phyloP scores from a whole-genome alignment of 2,113 vertebrate genomes.

The Poeciliopsis occidentalis region DNA sequence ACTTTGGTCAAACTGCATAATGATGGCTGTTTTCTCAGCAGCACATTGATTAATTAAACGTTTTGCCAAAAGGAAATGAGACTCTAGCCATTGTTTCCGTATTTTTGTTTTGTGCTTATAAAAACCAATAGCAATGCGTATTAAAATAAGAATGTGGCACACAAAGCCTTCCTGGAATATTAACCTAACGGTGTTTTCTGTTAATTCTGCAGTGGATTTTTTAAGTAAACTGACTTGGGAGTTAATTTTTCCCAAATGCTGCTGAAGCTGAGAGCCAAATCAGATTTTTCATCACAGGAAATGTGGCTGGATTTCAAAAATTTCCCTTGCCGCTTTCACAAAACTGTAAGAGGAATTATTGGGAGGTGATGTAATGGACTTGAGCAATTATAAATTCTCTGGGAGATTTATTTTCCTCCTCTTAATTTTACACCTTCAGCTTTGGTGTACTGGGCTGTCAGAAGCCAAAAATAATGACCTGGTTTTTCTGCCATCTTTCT shows the following conservation, averaged over 20 bases:
- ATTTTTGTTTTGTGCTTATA: neutral
- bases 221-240: slow-evolving; percentile 12
- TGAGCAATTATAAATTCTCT: slow-evolving; percentile 39
- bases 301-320: slow-evolving; percentile 25
- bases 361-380: slow-evolving; percentile 45
- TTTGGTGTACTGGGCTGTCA: neutral
- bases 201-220: neutral
- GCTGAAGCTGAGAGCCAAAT: slow-evolving; percentile 24
- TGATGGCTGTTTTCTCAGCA: neutral
- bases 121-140: neutral
- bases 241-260: slow-evolving; percentile 22
- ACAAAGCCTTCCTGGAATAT: neutral
- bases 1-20: neutral
- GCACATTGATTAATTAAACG: neutral
- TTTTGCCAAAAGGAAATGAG: neutral
- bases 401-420: neutral
- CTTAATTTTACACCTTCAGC: slow-evolving; percentile 13
- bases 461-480: slow-evolving; percentile 10
- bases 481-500: slow-evolving; percentile 14
- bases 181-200: neutral
- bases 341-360: slow-evolving; percentile 16
- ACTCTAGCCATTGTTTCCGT: neutral
- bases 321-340: slow-evolving; percentile 33
- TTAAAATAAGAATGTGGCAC: neutral
- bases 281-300: slow-evolving; percentile 9